Conservation (phyloP, 2,113 vertebrate genomes). For the Trichomycterus rosablanca region DNA sequence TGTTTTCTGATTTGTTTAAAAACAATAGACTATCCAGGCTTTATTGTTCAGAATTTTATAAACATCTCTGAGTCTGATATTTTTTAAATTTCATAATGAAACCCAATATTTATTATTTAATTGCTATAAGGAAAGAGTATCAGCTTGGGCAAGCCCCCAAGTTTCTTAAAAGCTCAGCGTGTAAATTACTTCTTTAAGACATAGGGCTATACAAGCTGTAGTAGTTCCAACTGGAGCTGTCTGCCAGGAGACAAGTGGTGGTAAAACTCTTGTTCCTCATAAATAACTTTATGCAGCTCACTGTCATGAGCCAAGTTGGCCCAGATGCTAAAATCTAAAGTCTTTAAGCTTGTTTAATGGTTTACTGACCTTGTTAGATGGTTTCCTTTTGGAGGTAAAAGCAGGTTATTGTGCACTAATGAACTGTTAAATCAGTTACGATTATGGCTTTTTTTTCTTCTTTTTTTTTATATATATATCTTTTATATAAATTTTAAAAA, state of each 20-base stretch:
- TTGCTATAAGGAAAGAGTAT: slow-evolving; percentile 53
- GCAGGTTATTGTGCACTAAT: not conserved
- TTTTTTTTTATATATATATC: not conserved
- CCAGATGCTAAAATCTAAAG: slow-evolving; percentile 13
- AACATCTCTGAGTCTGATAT: slow-evolving; percentile 28
- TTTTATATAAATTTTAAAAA: not conserved
- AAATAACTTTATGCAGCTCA: not conserved
- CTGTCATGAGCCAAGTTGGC: slow-evolving; percentile 12
- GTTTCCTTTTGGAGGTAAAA: not conserved
- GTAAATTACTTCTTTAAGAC: slow-evolving; percentile 46
- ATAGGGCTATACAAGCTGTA: slow-evolving; percentile 21
- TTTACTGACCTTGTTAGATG: not conserved
- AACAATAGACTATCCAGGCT: slow-evolving; percentile 14
- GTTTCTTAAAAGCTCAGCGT: slow-evolving; percentile 46
- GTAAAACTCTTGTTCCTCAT: too few species aligned
- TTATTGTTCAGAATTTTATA: slow-evolving; percentile 28
- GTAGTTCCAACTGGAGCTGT: not conserved
- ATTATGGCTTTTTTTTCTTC: not conserved
- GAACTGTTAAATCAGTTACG: not conserved
- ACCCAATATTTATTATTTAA: slow-evolving; percentile 50
- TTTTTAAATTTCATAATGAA: not conserved
- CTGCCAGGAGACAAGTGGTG: not conserved
- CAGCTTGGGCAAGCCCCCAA: slow-evolving; percentile 50
- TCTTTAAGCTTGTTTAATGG: not conserved
- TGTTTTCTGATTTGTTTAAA: slow-evolving; percentile 35